phyloP scores from a whole-genome alignment of 2,888 invertebrate species.

The Saturnia japonica region DNA sequence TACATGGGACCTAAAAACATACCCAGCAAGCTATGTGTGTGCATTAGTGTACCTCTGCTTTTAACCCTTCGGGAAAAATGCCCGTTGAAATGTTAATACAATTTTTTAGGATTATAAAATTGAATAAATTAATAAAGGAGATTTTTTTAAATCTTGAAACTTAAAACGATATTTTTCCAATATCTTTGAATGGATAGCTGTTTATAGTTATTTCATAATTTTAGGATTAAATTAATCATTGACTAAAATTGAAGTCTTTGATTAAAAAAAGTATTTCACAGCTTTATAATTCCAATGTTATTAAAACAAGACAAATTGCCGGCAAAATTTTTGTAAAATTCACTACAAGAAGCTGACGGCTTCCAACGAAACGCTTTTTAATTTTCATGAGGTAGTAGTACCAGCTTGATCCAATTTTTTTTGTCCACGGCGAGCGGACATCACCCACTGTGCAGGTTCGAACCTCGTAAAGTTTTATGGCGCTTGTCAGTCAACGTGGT shows the following conservation, averaged over 20 bases:
- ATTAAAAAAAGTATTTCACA: neutral
- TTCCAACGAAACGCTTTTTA: slow-evolving; percentile 60
- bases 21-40: too few relatives aligned
- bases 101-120: too few relatives aligned
- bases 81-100: too few relatives aligned
- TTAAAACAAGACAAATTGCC: slow-evolving; percentile 52
- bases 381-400: slow-evolving; percentile 58
- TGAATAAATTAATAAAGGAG: too few relatives aligned
- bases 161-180: too few relatives aligned
- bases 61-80: too few relatives aligned
- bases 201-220: too few relatives aligned
- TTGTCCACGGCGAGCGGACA: slow-evolving; percentile 29
- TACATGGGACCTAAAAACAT: too few relatives aligned
- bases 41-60: too few relatives aligned
- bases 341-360: slow-evolving; percentile 29
- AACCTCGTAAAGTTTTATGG: slow-evolving; percentile 47
- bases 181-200: too few relatives aligned
- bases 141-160: too few relatives aligned
- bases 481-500: slow-evolving; percentile 34
- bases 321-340: slow-evolving; percentile 44
- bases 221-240: neutral
- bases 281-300: neutral
- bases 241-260: neutral
- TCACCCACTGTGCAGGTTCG: slow-evolving; percentile 40
- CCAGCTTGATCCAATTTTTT: slow-evolving; percentile 53